Percentiles rank a stretch among this genome's conserved stretches.
phyloP scores from a whole-genome alignment of 2,888 invertebrate species.

The Mimumesa dahlbomi region DNA sequence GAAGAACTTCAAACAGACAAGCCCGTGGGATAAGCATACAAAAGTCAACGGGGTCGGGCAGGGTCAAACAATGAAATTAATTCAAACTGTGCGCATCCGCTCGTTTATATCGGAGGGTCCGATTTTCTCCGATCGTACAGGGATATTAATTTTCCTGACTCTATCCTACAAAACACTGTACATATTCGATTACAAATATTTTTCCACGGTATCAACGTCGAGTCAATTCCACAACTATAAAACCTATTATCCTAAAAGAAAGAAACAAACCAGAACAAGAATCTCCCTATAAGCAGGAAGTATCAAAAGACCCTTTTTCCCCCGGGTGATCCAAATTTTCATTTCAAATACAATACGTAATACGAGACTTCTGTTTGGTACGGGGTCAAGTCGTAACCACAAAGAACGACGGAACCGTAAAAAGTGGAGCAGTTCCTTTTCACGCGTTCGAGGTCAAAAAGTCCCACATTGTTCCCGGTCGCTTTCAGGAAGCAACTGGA shows the following conservation, averaged over 20 bases:
- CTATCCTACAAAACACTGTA: no score
- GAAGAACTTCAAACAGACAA: slow-evolving; percentile 55
- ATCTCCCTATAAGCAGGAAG: no score
- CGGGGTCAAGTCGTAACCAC: no score
- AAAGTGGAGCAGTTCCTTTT: slow-evolving; percentile 43
- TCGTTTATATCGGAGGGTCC: slow-evolving; percentile 30
- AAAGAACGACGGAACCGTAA: slow-evolving; percentile 32
- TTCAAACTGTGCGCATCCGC: slow-evolving; percentile 58
- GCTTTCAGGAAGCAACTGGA: neutral
- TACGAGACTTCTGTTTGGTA: neutral
- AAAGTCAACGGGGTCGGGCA: slow-evolving; percentile 56
- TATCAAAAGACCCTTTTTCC: no score
- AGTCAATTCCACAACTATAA: no score
- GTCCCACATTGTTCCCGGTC: slow-evolving; percentile 15
- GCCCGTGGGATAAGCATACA: slow-evolving; percentile 73
- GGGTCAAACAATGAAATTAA: slow-evolving; percentile 69
- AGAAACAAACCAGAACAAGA: no score
- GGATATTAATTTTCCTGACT: slow-evolving; percentile 5
- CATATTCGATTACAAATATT: no score
- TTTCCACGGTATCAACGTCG: no score
- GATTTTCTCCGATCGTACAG: slow-evolving; percentile 20
- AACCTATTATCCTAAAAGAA: no score
- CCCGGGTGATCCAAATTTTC: no score
- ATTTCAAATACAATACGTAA: neutral
- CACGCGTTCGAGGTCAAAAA: slow-evolving; percentile 38